Percentiles rank a stretch among this genome's conserved stretches.
These are phyloP conservation scores for Homalodisca vitripennis DNA, from an alignment of 1,140 invertebrate genomes.

Conservation along the genomic window DNA sequence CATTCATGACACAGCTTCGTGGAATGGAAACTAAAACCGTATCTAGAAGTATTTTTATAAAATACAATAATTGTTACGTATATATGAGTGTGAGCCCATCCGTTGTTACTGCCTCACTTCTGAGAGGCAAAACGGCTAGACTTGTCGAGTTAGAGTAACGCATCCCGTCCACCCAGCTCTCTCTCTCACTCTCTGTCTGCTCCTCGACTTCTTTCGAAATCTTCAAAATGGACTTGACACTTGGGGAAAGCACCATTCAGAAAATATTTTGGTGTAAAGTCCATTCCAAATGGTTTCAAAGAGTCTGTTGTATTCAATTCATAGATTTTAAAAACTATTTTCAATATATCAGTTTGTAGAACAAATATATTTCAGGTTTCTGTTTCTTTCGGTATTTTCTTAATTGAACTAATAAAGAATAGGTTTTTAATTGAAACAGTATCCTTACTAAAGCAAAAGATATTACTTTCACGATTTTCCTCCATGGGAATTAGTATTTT, in stretches of 20 bases:
- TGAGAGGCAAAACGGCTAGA: slow-evolving; percentile 13
- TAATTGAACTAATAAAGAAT: background rate
- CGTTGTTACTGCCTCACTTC: slow-evolving; percentile 8
- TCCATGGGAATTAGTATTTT: too few relatives aligned
- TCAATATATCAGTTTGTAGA: background rate
- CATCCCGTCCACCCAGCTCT: background rate
- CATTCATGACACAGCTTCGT: slow-evolving; percentile 29
- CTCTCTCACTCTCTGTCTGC: background rate
- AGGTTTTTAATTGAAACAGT: background rate
- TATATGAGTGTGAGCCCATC: slow-evolving; percentile 21
- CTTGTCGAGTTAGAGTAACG: slow-evolving; percentile 8
- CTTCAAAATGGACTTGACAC: background rate
- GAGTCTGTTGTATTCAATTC: background rate
- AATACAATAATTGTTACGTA: slow-evolving; percentile 33
- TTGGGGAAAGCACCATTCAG: slow-evolving; percentile 1
- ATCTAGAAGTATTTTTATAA: slow-evolving; percentile 34
- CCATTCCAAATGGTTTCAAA: background rate
- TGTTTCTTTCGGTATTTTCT: background rate
- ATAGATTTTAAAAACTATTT: background rate
- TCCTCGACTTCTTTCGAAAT: background rate
- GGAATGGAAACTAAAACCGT: slow-evolving; percentile 33
- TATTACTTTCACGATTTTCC: background rate
- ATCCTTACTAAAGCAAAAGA: background rate
- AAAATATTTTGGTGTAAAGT: background rate
- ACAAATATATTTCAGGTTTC: background rate